These are phyloP conservation scores for Euzophera pinguis DNA, from an alignment of 2,888 invertebrate genomes.

Conservation along the genomic window DNA sequence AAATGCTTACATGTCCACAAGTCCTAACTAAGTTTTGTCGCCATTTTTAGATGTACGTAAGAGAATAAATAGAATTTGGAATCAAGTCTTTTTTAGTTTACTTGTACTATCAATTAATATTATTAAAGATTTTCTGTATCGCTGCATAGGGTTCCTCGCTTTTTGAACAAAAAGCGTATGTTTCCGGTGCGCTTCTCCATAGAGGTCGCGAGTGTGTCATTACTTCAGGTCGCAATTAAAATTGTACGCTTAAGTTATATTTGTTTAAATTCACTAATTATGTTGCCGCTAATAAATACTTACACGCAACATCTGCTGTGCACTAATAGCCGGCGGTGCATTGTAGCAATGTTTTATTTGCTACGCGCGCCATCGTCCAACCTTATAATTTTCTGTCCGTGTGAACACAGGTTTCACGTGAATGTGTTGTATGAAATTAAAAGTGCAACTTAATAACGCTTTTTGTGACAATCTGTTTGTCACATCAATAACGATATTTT, in stretches of 20 bases:
- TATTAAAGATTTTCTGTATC: too few species aligned
- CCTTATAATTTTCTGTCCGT: conserved; percentile 60
- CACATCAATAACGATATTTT: conserved; percentile 10
- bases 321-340: conserved; percentile 49
- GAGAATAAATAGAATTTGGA: too few species aligned
- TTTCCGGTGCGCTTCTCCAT: conserved; percentile 38
- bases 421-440: conserved; percentile 21
- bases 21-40: too few species aligned
- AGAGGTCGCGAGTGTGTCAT: conserved; percentile 48
- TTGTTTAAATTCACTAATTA: conserved; percentile 77
- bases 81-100: too few species aligned
- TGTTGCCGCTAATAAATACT: conserved; percentile 68
- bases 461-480: conserved; percentile 12
- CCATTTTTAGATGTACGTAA: too few species aligned
- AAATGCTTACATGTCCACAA: too few species aligned
- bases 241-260: conserved; percentile 70
- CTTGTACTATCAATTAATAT: too few species aligned
- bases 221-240: conserved; percentile 62
- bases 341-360: conserved; percentile 63
- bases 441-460: conserved; percentile 22
- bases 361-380: conserved; percentile 41
- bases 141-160: neutral
- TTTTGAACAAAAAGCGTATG: conserved; percentile 25
- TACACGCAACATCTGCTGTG: conserved; percentile 70
- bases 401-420: conserved; percentile 45